Base-by-base conservation (phyloP, 2,797 vertebrate genomes). In the Tadarida brasiliensis region DNA sequence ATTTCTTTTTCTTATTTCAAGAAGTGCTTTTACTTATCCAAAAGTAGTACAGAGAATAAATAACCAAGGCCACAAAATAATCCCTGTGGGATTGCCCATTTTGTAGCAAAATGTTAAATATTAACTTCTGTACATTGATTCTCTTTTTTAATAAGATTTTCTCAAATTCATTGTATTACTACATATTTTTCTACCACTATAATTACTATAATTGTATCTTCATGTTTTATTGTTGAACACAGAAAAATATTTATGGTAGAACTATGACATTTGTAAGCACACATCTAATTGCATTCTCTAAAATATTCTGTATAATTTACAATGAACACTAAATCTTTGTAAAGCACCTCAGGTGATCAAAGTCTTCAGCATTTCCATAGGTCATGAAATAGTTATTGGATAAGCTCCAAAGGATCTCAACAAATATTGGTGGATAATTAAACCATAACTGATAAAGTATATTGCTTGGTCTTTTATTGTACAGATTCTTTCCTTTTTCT, bases 1-100 rank as follows among this genome's bases (percentile, higher is more conserved):
- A 12, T 7, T 92, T 89, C 11, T 82, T 89, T 96, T 70, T 54
- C 91, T 91, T 30, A 83, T 59, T 92, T 71, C 33, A 92, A 82
- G 33, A 93, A 82, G 3, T 54, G 20, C 4, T 0, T 5, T 19
- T 57, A 57, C 35, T 71, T 78, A 71, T 73, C 35, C n/a, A 93
- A 86, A 59, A 57, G 11, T 56, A 63, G 10, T 47, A 89, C 54
- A 65, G 20, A 68, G 28, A 80, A 57, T 59, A 84, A 80, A 57
- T 70, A 54, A 63, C 16, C 11, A 56, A 86, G n/a, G 28, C 7
- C 19, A 73, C 71, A 49, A 56, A 47, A 67, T 20, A 80, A 80
- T 12, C 28, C 47, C 17, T 9, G 9, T 61, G 28, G 22, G 59
- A 57, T n/a, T 85, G n/a, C 5, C 35, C 35, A 15, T 83, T 59